Evolutionary conservation across 2,797 vertebrate species (phyloP).

Genomic region (Chelon labrosus): DNA sequence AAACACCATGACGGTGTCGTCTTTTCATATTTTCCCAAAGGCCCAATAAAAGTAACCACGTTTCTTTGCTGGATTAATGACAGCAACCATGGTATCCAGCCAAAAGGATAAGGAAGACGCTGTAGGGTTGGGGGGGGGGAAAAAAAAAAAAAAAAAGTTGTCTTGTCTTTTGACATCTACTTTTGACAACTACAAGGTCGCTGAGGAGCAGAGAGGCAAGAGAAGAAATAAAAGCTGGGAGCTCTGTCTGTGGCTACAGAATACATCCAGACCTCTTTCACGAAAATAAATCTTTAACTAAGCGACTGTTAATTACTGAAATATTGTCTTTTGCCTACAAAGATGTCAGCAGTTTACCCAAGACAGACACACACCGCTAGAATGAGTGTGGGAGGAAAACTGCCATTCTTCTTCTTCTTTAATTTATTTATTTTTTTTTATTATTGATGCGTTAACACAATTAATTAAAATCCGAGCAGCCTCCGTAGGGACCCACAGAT

Average conservation of each 20-base stretch:
- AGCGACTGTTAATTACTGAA: not conserved
- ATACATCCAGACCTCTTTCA: not conserved
- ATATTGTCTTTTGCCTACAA: conserved; percentile 7
- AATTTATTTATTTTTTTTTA: conserved; percentile 45
- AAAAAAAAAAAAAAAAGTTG: conserved; percentile 53
- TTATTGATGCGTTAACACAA: conserved; percentile 75
- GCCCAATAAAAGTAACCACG: conserved; percentile 73
- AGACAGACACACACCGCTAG: not conserved
- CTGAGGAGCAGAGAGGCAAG: conserved; percentile 24
- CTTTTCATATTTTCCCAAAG: conserved; percentile 80
- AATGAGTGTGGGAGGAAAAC: not conserved
- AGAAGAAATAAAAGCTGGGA: conserved; percentile 23
- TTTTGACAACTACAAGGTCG: conserved; percentile 72
- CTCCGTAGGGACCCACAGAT: conserved; percentile 77
- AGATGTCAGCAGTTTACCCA: conserved; percentile 21
- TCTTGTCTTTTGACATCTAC: conserved; percentile 58
- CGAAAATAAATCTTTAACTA: conserved; percentile 1
- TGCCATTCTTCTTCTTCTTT: conserved; percentile 48
- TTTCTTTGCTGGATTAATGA: conserved; percentile 71
- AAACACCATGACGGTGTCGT: conserved; percentile 71
- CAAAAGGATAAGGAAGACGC: conserved; percentile 43
- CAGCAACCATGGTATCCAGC: conserved; percentile 45
- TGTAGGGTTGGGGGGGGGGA: conserved; percentile 38
- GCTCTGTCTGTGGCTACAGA: not conserved
- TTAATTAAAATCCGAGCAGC: conserved; percentile 82